Conservation (phyloP, 1,140 invertebrate genomes). For the Aphidius gifuensis region DNA sequence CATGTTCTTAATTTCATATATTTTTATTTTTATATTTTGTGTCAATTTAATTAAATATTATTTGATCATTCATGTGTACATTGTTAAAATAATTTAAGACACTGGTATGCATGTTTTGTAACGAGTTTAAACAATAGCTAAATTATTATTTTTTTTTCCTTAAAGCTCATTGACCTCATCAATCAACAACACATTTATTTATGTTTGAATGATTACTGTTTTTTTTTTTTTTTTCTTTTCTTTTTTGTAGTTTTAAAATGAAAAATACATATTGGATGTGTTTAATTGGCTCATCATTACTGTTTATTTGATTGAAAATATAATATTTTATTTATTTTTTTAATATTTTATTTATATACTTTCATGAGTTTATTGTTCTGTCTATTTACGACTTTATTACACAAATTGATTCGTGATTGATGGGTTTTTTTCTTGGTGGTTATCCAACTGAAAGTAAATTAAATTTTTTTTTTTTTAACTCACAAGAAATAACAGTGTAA, state of each 20-base stretch:
- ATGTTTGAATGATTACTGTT: background rate
- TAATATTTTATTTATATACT: too few species aligned
- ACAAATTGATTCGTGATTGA: too few species aligned
- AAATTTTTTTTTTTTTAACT: too few species aligned
- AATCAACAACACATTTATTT: background rate
- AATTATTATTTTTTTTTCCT: background rate
- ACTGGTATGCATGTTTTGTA: background rate
- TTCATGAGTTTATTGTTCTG: too few species aligned
- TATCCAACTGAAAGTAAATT: too few species aligned
- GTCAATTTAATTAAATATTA: conserved; percentile 9
- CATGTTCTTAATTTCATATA: background rate
- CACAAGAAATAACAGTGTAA: too few species aligned
- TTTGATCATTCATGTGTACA: background rate
- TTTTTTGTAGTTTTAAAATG: background rate
- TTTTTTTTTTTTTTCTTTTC: background rate
- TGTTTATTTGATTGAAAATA: too few species aligned
- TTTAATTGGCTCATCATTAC: too few species aligned
- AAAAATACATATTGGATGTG: too few species aligned
- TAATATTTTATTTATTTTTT: too few species aligned
- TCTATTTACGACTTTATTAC: too few species aligned
- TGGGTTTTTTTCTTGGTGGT: too few species aligned
- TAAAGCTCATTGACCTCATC: conserved; percentile 5
- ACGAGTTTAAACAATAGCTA: background rate
- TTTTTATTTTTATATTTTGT: background rate
- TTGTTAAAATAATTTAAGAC: background rate